phyloP scores from a whole-genome alignment of 2,888 invertebrate genomes.

The Thera obeliscata region DNA sequence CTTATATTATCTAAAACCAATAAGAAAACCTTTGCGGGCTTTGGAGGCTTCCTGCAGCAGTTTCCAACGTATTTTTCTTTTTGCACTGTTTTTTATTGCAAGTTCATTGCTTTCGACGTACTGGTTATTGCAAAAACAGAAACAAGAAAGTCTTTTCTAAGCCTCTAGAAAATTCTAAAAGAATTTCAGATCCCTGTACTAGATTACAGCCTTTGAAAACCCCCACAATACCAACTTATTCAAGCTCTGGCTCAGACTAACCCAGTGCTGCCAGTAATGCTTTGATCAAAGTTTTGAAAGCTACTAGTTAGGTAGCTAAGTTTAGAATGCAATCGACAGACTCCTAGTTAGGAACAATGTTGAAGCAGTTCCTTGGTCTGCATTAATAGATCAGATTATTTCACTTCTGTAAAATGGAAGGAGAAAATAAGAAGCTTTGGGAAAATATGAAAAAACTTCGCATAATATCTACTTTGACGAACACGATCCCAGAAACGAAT shows the following conservation, averaged over 20 bases:
- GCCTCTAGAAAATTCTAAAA: too few relatives aligned
- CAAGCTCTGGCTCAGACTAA: slow-evolving; percentile 5
- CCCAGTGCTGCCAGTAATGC: slow-evolving; percentile 32
- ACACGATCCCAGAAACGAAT: too few relatives aligned
- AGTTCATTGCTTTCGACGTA: too few relatives aligned
- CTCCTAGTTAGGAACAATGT: slow-evolving; percentile 35
- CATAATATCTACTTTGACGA: too few relatives aligned
- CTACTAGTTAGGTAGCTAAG: slow-evolving; percentile 37
- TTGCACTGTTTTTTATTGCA: too few relatives aligned
- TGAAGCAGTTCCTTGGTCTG: slow-evolving; percentile 21
- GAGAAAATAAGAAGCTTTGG: neutral
- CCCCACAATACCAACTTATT: neutral
- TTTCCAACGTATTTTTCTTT: too few relatives aligned
- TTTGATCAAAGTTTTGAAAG: slow-evolving; percentile 42
- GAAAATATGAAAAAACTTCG: too few relatives aligned
- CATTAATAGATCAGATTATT: slow-evolving; percentile 3
- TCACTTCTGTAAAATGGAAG: neutral
- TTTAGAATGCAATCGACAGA: slow-evolving; percentile 40
- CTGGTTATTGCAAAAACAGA: neutral
- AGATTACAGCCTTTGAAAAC: neutral
- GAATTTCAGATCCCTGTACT: too few relatives aligned
- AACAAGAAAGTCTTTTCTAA: too few relatives aligned
- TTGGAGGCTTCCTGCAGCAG: too few relatives aligned
- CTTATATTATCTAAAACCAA: too few relatives aligned
- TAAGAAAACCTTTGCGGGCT: too few relatives aligned